These are phyloP conservation scores for Collichthys lucidus DNA, from an alignment of 2,113 vertebrate genomes.

Conservation along the genomic window DNA sequence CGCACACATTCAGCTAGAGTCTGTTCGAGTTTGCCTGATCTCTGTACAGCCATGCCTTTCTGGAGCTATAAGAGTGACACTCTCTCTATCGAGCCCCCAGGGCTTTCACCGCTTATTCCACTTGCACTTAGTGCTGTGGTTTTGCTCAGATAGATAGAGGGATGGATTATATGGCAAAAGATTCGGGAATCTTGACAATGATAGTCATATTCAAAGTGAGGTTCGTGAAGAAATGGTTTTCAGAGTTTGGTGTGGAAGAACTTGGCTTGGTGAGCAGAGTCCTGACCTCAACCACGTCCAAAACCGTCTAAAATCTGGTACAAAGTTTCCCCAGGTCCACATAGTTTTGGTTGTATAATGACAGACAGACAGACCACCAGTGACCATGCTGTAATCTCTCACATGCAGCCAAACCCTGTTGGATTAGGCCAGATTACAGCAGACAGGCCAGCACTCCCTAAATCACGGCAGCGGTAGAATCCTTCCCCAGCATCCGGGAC, in stretches of 20 bases:
- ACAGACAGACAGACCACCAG: slow-evolving; percentile 21
- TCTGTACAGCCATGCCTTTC: slow-evolving; percentile 53
- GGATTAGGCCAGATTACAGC: slow-evolving; percentile 79
- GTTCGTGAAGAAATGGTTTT: not conserved
- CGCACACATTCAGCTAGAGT: slow-evolving; percentile 14
- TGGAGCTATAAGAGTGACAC: slow-evolving; percentile 49
- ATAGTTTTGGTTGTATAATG: not conserved
- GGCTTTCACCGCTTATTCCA: slow-evolving; percentile 29
- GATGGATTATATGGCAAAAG: not conserved
- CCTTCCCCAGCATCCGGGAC: slow-evolving; percentile 22
- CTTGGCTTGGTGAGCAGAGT: not conserved
- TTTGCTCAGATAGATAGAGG: slow-evolving; percentile 10
- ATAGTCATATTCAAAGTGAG: not conserved
- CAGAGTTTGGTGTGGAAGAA: not conserved
- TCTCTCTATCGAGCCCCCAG: slow-evolving; percentile 39
- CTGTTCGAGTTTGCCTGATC: slow-evolving; percentile 46
- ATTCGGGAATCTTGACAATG: not conserved
- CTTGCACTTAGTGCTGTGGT: slow-evolving; percentile 22
- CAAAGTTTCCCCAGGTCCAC: not conserved
- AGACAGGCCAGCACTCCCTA: slow-evolving; percentile 38
- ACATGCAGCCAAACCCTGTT: slow-evolving; percentile 59
- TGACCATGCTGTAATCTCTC: slow-evolving; percentile 65
- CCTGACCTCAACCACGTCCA: not conserved
- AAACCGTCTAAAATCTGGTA: not conserved
- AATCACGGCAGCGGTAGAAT: slow-evolving; percentile 62